Conservation (phyloP, 2,888 invertebrate species). For the Mythimna ferrago region DNA sequence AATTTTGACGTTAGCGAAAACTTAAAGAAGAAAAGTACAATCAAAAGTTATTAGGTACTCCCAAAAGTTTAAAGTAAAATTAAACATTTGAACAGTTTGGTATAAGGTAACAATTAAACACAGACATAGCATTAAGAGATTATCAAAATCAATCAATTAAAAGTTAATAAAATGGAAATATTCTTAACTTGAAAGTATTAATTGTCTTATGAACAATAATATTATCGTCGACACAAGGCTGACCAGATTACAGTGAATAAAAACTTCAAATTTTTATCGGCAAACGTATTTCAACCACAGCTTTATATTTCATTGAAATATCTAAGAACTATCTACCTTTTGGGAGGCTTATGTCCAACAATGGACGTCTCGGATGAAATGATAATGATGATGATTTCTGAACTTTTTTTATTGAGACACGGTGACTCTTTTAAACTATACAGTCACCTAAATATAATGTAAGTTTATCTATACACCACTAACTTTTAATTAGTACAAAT, state of each 20-base stretch:
- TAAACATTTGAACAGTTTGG: neutral
- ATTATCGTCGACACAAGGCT: neutral
- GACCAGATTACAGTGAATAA: neutral
- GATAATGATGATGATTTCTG: too few relatives aligned
- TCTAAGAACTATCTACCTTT: neutral
- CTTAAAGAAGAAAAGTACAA: too few relatives aligned
- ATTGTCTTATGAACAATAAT: neutral
- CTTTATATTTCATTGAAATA: neutral
- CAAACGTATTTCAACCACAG: neutral
- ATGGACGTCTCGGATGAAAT: too few relatives aligned
- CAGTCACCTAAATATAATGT: too few relatives aligned
- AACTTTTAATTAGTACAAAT: too few relatives aligned
- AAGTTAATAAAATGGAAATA: slow-evolving; percentile 2
- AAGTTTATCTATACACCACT: too few relatives aligned
- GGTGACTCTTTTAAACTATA: too few relatives aligned
- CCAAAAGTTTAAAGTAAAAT: neutral
- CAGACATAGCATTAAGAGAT: neutral
- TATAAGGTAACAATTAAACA: neutral
- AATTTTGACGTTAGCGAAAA: too few relatives aligned
- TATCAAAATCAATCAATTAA: slow-evolving; percentile 3
- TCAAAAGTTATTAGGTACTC: neutral
- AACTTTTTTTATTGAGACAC: too few relatives aligned
- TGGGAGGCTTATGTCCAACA: too few relatives aligned
- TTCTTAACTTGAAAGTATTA: slow-evolving; percentile 1
- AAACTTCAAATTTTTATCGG: neutral